phyloP scores from a whole-genome alignment of 2,888 invertebrate genomes.

The Euzetes globulus region DNA sequence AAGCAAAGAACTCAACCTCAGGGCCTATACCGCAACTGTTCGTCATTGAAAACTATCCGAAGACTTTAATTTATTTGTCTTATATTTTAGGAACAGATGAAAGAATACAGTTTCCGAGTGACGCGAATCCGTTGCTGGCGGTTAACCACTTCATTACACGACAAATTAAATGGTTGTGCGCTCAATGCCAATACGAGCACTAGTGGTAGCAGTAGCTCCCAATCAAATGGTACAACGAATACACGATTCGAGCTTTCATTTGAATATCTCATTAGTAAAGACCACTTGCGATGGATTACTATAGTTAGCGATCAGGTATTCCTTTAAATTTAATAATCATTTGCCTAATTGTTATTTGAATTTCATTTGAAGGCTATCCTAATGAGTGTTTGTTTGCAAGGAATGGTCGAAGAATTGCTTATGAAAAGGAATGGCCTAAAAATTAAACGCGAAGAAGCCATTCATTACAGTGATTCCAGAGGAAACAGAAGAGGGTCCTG shows the following conservation, averaged over 20 bases:
- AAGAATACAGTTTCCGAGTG: slow-evolving; percentile 81
- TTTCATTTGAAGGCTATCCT: slow-evolving; percentile 62
- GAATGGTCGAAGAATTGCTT: slow-evolving; percentile 84
- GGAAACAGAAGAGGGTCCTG: slow-evolving; percentile 48
- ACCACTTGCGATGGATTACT: slow-evolving; percentile 87
- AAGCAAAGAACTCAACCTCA: slow-evolving; percentile 71
- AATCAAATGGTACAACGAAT: slow-evolving; percentile 20
- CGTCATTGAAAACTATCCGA: neutral
- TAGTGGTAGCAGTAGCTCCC: slow-evolving; percentile 22
- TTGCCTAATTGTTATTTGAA: too few relatives aligned
- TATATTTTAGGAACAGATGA: slow-evolving; percentile 50
- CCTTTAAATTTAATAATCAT: too few relatives aligned
- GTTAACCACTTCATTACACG: slow-evolving; percentile 63
- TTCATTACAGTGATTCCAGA: neutral
- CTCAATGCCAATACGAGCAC: slow-evolving; percentile 25
- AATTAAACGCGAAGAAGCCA: slow-evolving; percentile 39
- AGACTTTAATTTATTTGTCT: too few relatives aligned
- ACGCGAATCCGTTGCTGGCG: slow-evolving; percentile 97
- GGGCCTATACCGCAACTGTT: slow-evolving; percentile 37
- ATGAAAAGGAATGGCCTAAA: slow-evolving; percentile 48
- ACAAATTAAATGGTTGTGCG: slow-evolving; percentile 37
- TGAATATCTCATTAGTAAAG: slow-evolving; percentile 85
- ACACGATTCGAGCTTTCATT: slow-evolving; percentile 75
- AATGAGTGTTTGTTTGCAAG: slow-evolving; percentile 86
- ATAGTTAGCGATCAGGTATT: slow-evolving; percentile 66